Evolutionary conservation across 2,113 vertebrate species (phyloP), one percentile per base, ranked within the genome.

Genomic region (Apaloderma vittatum): DNA sequence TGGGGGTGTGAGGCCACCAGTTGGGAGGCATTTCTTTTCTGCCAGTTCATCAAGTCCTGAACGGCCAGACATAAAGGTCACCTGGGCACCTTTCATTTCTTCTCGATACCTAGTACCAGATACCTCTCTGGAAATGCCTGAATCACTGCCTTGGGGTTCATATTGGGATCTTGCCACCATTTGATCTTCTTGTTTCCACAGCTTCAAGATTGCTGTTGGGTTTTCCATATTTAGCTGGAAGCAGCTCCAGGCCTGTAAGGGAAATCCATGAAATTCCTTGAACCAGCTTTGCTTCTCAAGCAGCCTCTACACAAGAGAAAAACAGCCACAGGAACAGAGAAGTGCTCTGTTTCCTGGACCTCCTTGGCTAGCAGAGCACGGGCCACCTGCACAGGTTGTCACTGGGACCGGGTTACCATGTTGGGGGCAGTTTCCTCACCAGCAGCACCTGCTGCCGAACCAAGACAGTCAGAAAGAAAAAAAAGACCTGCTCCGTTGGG

Each of bases 1-100:
- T 32, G 45, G 17, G 12, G 45, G 54, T 68, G 27, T 36, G 32
- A 66, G 51, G n/a, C 36, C 46, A 16, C 22, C 0, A 0, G 36
- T 59, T n/a, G 37, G 18, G 30, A 77, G 21, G 29, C 9, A 10
- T 77, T 89, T 80, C 59, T 89, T 48, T 52, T 67, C 70, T 46
- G 6, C 18, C 52, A 66, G 22, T 55, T 78, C 84, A 40, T 27
- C 24, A 36, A 63, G 29, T 22, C 34, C 68, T 74, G 32, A 79
- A 70, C 1, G 7, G 26, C 15, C 55, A 96, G 12, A 7, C 37
- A 32, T 5, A 26, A 80, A 83, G 73, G 70, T 87, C 65, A 67
- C 27, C 29, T 19, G 32, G 32, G 7, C 29, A 59, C 74, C 45
- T 30, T 81, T 74, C 55, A 27, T 85, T 83, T 68, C 36, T 51